Evolutionary conservation across 1,140 invertebrate species (phyloP).

Genomic region (Musca domestica): DNA sequence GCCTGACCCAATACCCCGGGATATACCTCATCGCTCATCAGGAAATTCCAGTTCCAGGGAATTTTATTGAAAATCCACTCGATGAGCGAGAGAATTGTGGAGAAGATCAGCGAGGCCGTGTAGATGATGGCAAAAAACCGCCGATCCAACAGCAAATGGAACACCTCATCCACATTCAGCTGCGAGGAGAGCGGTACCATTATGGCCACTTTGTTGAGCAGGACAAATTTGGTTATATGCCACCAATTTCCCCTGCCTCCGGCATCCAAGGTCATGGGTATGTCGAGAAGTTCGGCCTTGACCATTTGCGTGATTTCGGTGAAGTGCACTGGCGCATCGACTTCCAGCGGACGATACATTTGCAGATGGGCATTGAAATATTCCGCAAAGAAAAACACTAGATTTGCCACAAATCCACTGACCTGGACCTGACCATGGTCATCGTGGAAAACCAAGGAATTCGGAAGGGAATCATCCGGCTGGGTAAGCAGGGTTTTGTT

Average conservation of each 20-base stretch:
- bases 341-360: neutral
- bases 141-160: too few relatives aligned
- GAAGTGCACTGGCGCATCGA: neutral
- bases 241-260: neutral
- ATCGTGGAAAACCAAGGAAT: neutral
- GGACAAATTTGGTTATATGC: too few relatives aligned
- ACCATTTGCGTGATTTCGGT: neutral
- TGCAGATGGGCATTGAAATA: neutral
- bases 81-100: too few relatives aligned
- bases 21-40: slow-evolving; percentile 1
- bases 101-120: too few relatives aligned
- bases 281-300: neutral
- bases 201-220: too few relatives aligned
- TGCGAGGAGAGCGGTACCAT: too few relatives aligned
- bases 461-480: neutral
- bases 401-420: neutral
- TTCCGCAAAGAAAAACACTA: neutral
- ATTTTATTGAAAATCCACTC: too few relatives aligned
- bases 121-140: too few relatives aligned
- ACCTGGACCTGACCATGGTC: neutral
- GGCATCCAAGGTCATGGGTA: neutral
- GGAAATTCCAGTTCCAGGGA: neutral
- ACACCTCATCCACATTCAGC: too few relatives aligned
- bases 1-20: slow-evolving; percentile 5
- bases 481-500: neutral